Conservation (phyloP, 2,888 invertebrate genomes). For the Meta bourneti region DNA sequence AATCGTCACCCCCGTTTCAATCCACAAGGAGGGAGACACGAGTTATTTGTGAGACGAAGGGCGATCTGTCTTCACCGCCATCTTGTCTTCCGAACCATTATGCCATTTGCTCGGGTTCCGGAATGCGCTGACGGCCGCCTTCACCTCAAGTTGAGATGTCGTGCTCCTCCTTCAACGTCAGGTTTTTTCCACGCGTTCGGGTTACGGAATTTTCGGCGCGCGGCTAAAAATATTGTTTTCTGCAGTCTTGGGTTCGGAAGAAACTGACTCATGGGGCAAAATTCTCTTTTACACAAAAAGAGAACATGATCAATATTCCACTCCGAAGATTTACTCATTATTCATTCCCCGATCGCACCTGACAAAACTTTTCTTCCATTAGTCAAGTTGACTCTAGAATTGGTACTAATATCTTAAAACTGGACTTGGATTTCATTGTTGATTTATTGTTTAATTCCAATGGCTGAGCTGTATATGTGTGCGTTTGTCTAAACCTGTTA, state of each 20-base stretch:
- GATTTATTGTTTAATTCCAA: too few species aligned
- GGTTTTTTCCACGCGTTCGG: too few species aligned
- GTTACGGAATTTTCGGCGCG: not conserved
- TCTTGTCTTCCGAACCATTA: constrained; percentile 47
- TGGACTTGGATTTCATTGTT: too few species aligned
- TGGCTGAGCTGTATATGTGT: too few species aligned
- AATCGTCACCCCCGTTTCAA: not conserved
- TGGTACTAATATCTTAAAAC: too few species aligned
- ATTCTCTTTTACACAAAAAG: not conserved
- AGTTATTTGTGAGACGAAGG: constrained; percentile 61
- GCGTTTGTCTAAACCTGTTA: too few species aligned
- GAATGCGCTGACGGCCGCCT: constrained; percentile 50
- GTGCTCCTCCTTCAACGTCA: too few species aligned
- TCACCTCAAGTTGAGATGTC: constrained; percentile 1
- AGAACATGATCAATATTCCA: not conserved
- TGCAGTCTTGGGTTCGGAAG: not conserved
- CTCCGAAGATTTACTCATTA: too few species aligned
- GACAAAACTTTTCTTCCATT: too few species aligned
- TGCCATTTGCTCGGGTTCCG: constrained; percentile 47
- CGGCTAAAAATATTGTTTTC: not conserved
- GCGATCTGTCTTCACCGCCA: constrained; percentile 65
- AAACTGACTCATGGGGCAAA: not conserved
- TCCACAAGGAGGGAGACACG: constrained; percentile 40
- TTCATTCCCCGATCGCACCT: too few species aligned
- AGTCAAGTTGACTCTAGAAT: too few species aligned